These are phyloP conservation scores for Macrocentrus cingulum DNA, from an alignment of 1,140 invertebrate species.

Conservation along the genomic window DNA sequence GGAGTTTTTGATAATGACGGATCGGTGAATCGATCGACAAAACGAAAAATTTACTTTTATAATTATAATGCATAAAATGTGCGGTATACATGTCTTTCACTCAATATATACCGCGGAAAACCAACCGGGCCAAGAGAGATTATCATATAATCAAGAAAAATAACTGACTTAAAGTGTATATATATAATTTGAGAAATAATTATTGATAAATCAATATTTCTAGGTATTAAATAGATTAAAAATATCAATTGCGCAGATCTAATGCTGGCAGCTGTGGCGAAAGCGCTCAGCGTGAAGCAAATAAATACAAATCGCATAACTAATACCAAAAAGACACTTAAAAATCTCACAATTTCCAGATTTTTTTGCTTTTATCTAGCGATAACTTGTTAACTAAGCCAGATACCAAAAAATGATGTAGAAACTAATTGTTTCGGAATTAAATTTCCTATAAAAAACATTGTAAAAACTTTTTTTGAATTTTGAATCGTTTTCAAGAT, in stretches of 20 bases:
- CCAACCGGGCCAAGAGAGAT: slow-evolving; percentile 26
- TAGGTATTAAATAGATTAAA: not conserved
- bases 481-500: too few relatives aligned
- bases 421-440: too few relatives aligned
- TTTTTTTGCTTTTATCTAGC: too few relatives aligned
- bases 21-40: slow-evolving; percentile 13
- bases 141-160: slow-evolving; percentile 11
- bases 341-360: too few relatives aligned
- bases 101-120: slow-evolving; percentile 15
- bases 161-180: too few relatives aligned
- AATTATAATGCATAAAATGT: too few relatives aligned
- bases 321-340: not conserved
- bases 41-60: not conserved
- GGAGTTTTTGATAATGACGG: slow-evolving; percentile 32
- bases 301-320: not conserved
- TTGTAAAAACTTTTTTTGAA: too few relatives aligned
- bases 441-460: too few relatives aligned
- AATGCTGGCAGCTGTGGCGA: slow-evolving; percentile 20
- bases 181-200: too few relatives aligned
- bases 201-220: too few relatives aligned
- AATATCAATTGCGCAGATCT: slow-evolving; percentile 16
- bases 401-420: too few relatives aligned
- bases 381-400: too few relatives aligned
- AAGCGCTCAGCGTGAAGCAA: slow-evolving; percentile 20
- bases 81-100: not conserved